Base-by-base conservation (phyloP, 2,797 vertebrate genomes). In the Myripristis murdjan region DNA sequence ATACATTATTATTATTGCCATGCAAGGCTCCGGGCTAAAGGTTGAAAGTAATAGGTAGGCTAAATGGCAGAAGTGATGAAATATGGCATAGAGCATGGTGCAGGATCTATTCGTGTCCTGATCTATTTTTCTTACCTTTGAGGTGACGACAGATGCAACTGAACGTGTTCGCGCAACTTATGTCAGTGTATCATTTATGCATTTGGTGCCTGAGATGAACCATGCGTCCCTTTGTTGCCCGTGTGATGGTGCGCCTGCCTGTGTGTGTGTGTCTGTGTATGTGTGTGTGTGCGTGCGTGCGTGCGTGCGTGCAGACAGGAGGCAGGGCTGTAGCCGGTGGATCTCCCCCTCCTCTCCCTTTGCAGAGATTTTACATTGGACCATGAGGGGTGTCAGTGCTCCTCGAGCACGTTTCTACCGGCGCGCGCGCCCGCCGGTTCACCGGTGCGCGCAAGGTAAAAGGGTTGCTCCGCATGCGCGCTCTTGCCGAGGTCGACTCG, bases 251-350 rank as follows among this genome's bases (percentile, higher is more conserved):
- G 73, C 58, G 81, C 26, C 65, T 67, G 77, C 49, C 56, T 73
- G 78, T 64, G 73, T 16, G 82, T 82, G 77, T 73, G 83, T 31
- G 77, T 75, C 70, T 63, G 75, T n/a, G 81, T 82, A 77, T 73
- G 83, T 28, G n/a, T n/a, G n/a, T n/a, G n/a, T n/a, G n/a, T n/a
- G n/a, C n/a, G n/a, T n/a, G n/a, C n/a, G n/a, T n/a, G n/a, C n/a
- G n/a, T n/a, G n/a, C n/a, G 76, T 77, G 72, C 85, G 79, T 65
- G 85, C 74, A 72, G 75, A 57, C 76, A 80, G 85, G 84, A 92
- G 89, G 89, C 82, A 84, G 89, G 83, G 91, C 88, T 88, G 82
- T 12, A 81, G 90, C 86, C 82, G 88, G 81, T 87, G 74, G 84
- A 78, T 85, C 74, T 57, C 80, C 86, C 82, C 63, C 82, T 73